Evolutionary conservation across 2,797 vertebrate species (phyloP).

Genomic region (Sebastes jordani): DNA sequence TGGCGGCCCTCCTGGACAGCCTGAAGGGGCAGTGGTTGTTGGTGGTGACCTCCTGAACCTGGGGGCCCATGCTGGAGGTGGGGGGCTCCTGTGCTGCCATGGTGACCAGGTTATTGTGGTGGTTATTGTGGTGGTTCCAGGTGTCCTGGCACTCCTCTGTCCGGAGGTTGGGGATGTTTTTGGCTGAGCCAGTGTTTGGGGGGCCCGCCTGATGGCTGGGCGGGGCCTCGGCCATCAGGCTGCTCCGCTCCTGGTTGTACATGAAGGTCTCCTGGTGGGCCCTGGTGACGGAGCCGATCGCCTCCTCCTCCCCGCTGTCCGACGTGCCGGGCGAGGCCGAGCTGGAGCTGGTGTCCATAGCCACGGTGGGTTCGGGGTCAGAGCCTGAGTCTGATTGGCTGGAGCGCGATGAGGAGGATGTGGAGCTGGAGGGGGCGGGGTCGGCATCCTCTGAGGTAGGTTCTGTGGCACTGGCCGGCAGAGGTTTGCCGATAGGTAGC

Average conservation of each 20-base stretch:
- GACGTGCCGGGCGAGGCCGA: conserved; percentile 67
- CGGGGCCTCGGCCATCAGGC: conserved; percentile 43
- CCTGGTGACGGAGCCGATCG: conserved; percentile 89
- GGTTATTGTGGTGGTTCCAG: conserved; percentile 77
- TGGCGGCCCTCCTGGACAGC: conserved; percentile 69
- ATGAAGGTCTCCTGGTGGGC: conserved; percentile 93
- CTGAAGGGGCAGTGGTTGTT: conserved; percentile 80
- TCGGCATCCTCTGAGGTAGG: conserved; percentile 21
- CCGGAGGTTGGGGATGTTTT: conserved; percentile 50
- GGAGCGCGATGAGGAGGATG: conserved; percentile 49
- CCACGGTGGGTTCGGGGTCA: conserved; percentile 34
- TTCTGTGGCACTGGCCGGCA: conserved; percentile 11
- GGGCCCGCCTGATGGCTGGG: neutral
- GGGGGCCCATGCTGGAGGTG: conserved; percentile 13
- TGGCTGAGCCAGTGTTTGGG: conserved; percentile 8
- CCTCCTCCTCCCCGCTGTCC: conserved; percentile 93
- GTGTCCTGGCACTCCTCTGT: conserved; percentile 49
- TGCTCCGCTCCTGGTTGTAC: conserved; percentile 90
- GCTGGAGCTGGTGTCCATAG: conserved; percentile 78
- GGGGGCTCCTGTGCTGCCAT: conserved; percentile 21
- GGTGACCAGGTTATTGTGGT: conserved; percentile 58
- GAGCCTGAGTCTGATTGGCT: conserved; percentile 61
- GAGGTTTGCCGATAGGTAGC: conserved; percentile 36
- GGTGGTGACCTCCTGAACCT: conserved; percentile 28
- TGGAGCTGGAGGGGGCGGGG: conserved; percentile 43